Conservation (phyloP, 1,140 invertebrate species). For the Drosophila seguyi region DNA sequence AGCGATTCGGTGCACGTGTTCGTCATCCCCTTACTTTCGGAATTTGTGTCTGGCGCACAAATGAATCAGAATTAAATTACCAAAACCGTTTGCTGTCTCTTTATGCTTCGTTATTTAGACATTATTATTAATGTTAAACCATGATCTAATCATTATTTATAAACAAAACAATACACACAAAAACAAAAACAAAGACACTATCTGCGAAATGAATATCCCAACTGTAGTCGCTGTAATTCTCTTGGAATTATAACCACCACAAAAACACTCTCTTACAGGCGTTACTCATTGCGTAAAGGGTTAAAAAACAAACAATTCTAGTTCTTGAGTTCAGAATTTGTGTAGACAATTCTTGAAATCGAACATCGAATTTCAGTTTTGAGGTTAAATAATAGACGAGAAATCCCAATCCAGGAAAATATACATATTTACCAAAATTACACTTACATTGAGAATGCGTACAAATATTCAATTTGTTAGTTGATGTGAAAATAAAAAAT, state of each 20-base stretch:
- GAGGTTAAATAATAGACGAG: constrained; percentile 2
- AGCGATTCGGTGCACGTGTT: constrained; percentile 55
- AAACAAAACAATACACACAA: constrained; percentile 37
- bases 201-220: constrained; percentile 46
- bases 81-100: constrained; percentile 57
- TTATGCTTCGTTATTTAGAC: constrained; percentile 73
- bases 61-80: constrained; percentile 51
- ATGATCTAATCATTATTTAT: constrained; percentile 74
- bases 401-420: constrained; percentile 28
- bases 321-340: constrained; percentile 45
- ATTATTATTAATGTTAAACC: constrained; percentile 71
- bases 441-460: constrained; percentile 29
- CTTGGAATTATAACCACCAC: constrained; percentile 35
- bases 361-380: constrained; percentile 19
- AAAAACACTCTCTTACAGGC: constrained; percentile 6
- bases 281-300: constrained; percentile 26
- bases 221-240: constrained; percentile 40
- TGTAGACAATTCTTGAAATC: constrained; percentile 31
- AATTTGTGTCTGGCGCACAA: constrained; percentile 76
- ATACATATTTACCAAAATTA: constrained; percentile 19
- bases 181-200: constrained; percentile 23
- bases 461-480: constrained; percentile 61
- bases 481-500: constrained; percentile 65
- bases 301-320: background rate
- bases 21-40: constrained; percentile 47